A percentile compares a stretch with the other conserved stretches of the same genome.
Conservation (phyloP, 2,888 invertebrate species). For the Heliconius erato region DNA sequence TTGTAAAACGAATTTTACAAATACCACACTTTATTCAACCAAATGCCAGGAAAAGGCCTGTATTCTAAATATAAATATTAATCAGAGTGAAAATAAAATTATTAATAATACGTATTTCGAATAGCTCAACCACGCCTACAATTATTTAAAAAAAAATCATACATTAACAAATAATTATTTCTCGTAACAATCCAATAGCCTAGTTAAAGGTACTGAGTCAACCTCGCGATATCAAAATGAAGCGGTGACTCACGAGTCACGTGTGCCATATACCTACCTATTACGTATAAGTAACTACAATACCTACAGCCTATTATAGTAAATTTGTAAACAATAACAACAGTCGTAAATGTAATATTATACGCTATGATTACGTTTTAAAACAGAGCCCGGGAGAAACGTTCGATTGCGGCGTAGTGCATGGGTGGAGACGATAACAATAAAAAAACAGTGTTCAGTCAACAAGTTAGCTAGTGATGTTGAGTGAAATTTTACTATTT, state of each 20-base stretch:
- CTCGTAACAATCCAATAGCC: not conserved
- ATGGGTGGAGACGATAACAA: conserved; percentile 37
- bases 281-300: not conserved
- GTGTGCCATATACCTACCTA: not conserved
- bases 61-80: not conserved
- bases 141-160: not conserved
- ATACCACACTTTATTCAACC: not conserved
- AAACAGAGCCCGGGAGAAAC: conserved; percentile 23
- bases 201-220: conserved; percentile 13
- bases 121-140: not conserved
- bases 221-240: conserved; percentile 5
- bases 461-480: conserved; percentile 5
- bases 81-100: not conserved
- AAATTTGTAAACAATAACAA: conserved; percentile 36
- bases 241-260: conserved; percentile 16
- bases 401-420: conserved; percentile 39
- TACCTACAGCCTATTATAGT: conserved; percentile 14
- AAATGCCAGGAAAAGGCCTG: not conserved
- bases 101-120: no score
- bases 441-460: conserved; percentile 21
- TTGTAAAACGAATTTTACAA: not conserved
- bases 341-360: conserved; percentile 32
- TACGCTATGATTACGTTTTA: conserved; percentile 31
- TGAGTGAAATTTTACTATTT: not conserved
- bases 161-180: not conserved